A percentile compares a stretch with the other conserved stretches of the same genome.
These are phyloP conservation scores for Neodiprion virginianus DNA, from an alignment of 1,140 invertebrate species.

Conservation along the genomic window DNA sequence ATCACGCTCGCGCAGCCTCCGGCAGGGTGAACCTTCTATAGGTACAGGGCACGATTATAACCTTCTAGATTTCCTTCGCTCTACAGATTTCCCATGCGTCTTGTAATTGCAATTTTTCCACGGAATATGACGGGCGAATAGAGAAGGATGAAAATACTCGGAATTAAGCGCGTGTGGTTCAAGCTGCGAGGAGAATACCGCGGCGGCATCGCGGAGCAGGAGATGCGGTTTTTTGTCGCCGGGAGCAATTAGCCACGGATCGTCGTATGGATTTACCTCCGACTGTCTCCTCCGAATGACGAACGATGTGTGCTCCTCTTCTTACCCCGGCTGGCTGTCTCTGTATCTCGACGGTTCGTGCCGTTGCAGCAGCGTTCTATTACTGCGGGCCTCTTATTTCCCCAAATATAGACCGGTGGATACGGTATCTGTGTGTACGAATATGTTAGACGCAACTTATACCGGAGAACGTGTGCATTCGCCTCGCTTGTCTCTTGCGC, in stretches of 20 bases:
- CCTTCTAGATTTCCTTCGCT: too few species aligned
- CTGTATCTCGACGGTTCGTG: too few species aligned
- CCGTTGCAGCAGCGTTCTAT: background rate
- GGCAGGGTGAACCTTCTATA: too few species aligned
- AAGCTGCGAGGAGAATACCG: too few species aligned
- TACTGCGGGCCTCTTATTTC: background rate
- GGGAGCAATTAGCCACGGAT: slow-evolving; percentile 49
- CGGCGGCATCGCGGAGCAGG: too few species aligned
- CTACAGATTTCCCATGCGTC: too few species aligned
- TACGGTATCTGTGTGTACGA: background rate
- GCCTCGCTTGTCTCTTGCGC: too few species aligned
- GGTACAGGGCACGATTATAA: too few species aligned
- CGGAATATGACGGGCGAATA: background rate
- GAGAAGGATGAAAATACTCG: background rate
- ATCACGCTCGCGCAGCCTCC: too few species aligned
- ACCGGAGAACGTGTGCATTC: too few species aligned
- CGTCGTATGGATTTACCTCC: slow-evolving; percentile 32
- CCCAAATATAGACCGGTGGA: background rate
- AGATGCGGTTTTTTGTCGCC: slow-evolving; percentile 38
- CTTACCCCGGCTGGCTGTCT: background rate
- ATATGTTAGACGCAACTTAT: background rate
- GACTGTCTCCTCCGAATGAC: slow-evolving; percentile 5
- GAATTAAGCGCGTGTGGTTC: background rate
- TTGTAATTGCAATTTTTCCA: background rate
- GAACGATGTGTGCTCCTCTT: background rate